Percentiles rank a stretch among this genome's conserved stretches.
Evolutionary conservation across 2,113 vertebrate genomes (phyloP).

Genomic region (Neotoma lepida): DNA sequence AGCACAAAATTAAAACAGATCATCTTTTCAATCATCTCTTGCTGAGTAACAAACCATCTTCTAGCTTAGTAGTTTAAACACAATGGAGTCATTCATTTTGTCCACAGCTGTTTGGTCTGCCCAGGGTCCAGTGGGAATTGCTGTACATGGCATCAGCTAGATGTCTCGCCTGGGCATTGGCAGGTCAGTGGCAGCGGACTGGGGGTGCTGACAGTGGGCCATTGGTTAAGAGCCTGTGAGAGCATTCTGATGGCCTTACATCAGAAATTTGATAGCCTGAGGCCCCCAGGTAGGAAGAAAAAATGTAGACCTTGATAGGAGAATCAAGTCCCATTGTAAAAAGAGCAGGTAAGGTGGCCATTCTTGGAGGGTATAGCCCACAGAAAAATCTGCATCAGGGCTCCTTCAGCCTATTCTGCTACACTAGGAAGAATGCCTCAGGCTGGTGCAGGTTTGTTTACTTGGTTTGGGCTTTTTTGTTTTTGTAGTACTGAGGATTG

Average conservation of each 20-base stretch:
- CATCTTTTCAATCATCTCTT: neutral
- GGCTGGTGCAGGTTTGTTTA: neutral
- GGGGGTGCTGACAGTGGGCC: neutral
- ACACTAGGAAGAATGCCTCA: neutral
- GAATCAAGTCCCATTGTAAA: neutral
- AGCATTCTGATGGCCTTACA: neutral
- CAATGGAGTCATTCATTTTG: neutral
- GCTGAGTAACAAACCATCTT: constrained; percentile 6
- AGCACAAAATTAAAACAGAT: neutral
- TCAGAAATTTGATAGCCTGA: neutral
- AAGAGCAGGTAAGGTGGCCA: neutral
- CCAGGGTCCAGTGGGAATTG: neutral
- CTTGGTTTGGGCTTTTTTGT: neutral
- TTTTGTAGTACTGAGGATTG: neutral
- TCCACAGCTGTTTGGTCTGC: neutral
- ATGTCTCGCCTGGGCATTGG: neutral
- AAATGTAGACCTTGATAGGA: neutral
- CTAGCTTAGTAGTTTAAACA: neutral
- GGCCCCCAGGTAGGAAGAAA: neutral
- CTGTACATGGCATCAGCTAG: neutral
- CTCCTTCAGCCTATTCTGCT: neutral
- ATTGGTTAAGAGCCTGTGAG: neutral
- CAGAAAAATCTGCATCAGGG: neutral
- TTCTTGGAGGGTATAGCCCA: neutral
- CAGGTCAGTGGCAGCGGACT: neutral